These are phyloP conservation scores for Muschampia plurimacula DNA, from an alignment of 2,888 invertebrate species.

Conservation along the genomic window DNA sequence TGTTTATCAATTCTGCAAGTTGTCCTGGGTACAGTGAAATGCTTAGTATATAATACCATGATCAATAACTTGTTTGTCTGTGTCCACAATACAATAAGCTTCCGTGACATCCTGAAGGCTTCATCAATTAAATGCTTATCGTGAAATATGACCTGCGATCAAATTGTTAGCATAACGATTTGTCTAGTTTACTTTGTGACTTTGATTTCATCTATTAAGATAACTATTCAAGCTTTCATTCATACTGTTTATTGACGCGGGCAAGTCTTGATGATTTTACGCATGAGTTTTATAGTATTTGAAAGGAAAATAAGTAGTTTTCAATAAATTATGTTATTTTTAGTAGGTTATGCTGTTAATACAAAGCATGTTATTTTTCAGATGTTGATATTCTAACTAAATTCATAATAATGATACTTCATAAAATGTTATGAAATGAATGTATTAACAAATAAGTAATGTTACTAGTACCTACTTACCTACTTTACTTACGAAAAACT, in stretches of 20 bases:
- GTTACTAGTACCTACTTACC: too few species aligned
- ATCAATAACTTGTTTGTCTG: slow-evolving; percentile 9
- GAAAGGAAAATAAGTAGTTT: too few species aligned
- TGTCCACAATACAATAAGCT: slow-evolving; percentile 19
- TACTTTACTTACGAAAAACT: too few species aligned
- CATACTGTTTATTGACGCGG: neutral
- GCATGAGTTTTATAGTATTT: too few species aligned
- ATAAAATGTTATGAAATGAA: too few species aligned
- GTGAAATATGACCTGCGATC: slow-evolving; percentile 25
- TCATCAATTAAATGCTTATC: slow-evolving; percentile 23
- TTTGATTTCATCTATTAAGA: slow-evolving; percentile 15
- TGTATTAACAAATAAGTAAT: too few species aligned
- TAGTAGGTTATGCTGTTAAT: too few species aligned
- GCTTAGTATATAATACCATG: neutral
- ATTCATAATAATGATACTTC: too few species aligned
- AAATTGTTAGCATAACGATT: slow-evolving; percentile 24
- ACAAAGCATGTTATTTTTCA: too few species aligned
- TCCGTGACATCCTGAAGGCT: slow-evolving; percentile 16
- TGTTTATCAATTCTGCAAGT: neutral
- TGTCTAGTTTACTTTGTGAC: slow-evolving; percentile 23
- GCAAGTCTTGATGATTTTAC: too few species aligned
- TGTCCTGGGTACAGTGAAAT: neutral
- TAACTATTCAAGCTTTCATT: neutral
- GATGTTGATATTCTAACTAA: too few species aligned
- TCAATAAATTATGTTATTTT: too few species aligned